Base-by-base conservation (phyloP, 2,113 vertebrate genomes). In the Aplodontia rufa region DNA sequence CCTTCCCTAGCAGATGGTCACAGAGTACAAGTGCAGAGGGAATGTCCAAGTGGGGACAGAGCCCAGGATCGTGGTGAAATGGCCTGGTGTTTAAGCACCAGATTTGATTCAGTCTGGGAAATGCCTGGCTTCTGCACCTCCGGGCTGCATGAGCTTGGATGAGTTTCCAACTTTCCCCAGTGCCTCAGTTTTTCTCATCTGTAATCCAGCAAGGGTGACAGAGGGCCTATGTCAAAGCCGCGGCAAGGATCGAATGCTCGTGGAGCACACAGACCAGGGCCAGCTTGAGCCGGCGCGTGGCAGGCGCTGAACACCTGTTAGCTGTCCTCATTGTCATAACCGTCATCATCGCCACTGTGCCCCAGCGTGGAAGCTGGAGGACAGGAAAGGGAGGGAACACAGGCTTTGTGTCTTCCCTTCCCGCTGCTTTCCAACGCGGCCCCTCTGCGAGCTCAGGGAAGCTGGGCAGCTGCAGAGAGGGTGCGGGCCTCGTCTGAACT, bases 181-280 rank as follows among this genome's bases (percentile, higher is more conserved):
- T 26, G 69, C 53, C 74, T 94, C 19, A 1, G 22, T 84, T 81
- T 81, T 75, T 60, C 69, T 71, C 58, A n/a, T 30, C 72, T 85
- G 58, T 58, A 51, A 80, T 20, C 47, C 75, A 71, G 42, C 42
- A 20, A 2, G 7, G 26, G 81, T 3, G 71, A 68, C 83, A 51
- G 0, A 64, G 78, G 60, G 30, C 62, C 17, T 24, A 0, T 16
- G 42, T 58, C 49, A 9, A 0, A 30, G 60, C 81, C 40, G 32
- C 22, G 35, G 35, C 2, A 6, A 75, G 71, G 30, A 62, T 42
- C 22, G 8, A 40, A 30, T 13, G 28, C 32, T 20, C 4, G 28
- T 0, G 62, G 64, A 28, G 16, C 47, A 0, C 0, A 0, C 3
- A 68, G 64, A 10, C 5, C 0, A 3, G 2, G 62, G 3, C 45